Percentiles rank a stretch among this genome's conserved stretches.
These are phyloP conservation scores for human (Homo sapiens) DNA, from an alignment of 2,113 vertebrate genomes.

Conservation along the genomic window GRCh38 chrX:105468001-105468500, in stretches of 20 bases:
- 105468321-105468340: neutral
- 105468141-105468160: slow-evolving; percentile 15
- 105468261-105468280: neutral
- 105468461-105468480: neutral
- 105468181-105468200: neutral
- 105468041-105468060: neutral
- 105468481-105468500: neutral
- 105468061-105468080: neutral
- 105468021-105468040: neutral
- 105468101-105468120: neutral
- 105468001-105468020: neutral
- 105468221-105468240: slow-evolving; percentile 5
- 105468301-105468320: slow-evolving; percentile 37
- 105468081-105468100: neutral
- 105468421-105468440: neutral
- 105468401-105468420: neutral
- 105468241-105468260: neutral
- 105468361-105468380: neutral
- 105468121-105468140: neutral
- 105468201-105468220: neutral
- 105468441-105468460: neutral
- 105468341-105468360: neutral
- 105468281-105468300: neutral
- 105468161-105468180: neutral
- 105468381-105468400: slow-evolving; percentile 9